Evolutionary conservation across 2,113 vertebrate species (phyloP).

Genomic region (Ameiurus melas): DNA sequence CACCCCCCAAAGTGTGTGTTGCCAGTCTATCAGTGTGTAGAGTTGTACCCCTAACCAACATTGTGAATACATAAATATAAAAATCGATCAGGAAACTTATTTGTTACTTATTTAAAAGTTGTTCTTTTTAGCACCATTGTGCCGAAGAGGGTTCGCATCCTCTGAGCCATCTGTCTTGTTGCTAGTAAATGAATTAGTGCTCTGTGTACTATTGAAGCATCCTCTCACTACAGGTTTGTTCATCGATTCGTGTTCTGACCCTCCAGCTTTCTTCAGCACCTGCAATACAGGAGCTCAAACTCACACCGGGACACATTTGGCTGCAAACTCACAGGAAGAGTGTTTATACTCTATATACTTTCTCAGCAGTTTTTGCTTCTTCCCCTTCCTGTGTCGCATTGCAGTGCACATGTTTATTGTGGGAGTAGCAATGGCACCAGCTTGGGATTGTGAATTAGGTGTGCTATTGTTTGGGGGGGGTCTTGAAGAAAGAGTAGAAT

Average conservation of each 20-base stretch:
- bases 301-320: background rate
- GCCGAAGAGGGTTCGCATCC: background rate
- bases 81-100: background rate
- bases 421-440: background rate
- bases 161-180: conserved; percentile 47
- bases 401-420: background rate
- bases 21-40: background rate
- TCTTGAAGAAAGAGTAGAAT: background rate
- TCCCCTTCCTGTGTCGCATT: background rate
- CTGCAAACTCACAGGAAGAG: background rate
- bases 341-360: background rate
- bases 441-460: background rate
- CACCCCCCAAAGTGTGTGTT: background rate
- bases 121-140: background rate
- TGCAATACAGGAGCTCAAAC: conserved; percentile 41
- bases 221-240: conserved; percentile 50
- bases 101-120: background rate
- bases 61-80: background rate
- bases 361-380: background rate
- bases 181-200: conserved; percentile 54
- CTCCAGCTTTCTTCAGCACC: conserved; percentile 44
- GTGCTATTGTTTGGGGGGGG: background rate
- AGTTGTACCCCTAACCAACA: background rate
- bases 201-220: conserved; percentile 54
- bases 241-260: conserved; percentile 61